Percentiles rank a stretch among this genome's conserved stretches.
Evolutionary conservation across 2,888 invertebrate genomes (phyloP).

Genomic region (Chirona hameri): DNA sequence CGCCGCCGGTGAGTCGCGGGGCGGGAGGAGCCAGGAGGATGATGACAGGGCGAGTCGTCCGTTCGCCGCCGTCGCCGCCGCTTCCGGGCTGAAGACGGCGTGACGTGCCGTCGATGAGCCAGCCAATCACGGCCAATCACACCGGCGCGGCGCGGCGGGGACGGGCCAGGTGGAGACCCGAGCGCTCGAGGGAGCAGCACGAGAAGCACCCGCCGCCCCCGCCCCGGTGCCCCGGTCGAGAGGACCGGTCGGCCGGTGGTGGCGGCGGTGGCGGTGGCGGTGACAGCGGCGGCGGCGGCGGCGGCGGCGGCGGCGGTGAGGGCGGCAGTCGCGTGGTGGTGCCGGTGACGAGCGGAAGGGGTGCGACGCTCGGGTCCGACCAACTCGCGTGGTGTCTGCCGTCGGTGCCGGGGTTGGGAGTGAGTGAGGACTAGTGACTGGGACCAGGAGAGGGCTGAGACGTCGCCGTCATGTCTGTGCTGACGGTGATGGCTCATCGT

Average conservation of each 20-base stretch:
- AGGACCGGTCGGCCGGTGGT: not conserved
- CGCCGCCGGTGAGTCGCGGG: not conserved
- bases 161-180: not conserved
- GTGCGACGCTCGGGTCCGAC: no score
- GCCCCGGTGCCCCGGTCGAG: not conserved
- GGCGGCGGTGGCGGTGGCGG: no score
- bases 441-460: no score
- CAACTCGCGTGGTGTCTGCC: no score
- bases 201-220: not conserved
- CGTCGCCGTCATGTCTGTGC: not conserved
- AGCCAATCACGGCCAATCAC: not conserved
- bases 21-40: not conserved
- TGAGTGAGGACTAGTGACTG: no score
- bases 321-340: no score
- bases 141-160: no score
- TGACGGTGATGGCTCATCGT: not conserved
- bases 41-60: no score
- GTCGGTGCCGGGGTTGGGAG: no score
- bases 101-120: not conserved
- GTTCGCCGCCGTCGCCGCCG: not conserved
- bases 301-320: no score
- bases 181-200: not conserved
- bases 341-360: no score
- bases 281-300: no score
- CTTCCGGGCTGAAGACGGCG: slow-evolving; percentile 1